phyloP scores from a whole-genome alignment of 1,140 invertebrate species.

The Achroia grisella region DNA sequence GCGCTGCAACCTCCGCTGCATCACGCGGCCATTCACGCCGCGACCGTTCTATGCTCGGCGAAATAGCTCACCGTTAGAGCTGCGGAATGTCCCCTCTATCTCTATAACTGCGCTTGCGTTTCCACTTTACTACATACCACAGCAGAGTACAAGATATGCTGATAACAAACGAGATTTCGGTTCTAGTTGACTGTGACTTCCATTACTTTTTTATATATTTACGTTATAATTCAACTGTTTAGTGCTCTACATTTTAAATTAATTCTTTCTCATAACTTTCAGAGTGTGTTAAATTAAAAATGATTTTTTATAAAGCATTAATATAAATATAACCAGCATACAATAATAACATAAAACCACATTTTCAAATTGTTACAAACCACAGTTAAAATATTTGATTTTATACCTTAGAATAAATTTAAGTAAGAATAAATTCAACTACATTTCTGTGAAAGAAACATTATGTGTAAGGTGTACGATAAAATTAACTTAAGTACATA shows the following conservation, averaged over 20 bases:
- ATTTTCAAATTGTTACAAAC: too few relatives aligned
- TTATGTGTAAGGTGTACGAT: too few relatives aligned
- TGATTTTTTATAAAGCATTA: too few relatives aligned
- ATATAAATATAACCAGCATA: too few relatives aligned
- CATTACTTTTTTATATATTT: constrained; percentile 11
- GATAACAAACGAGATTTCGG: constrained; percentile 23
- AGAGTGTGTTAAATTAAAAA: too few relatives aligned
- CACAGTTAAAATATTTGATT: too few relatives aligned
- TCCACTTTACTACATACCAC: constrained; percentile 18
- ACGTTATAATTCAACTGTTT: constrained; percentile 3
- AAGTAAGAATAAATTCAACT: too few relatives aligned
- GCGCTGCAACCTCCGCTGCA: constrained; percentile 53
- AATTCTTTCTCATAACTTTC: too few relatives aligned
- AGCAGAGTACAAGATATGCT: constrained; percentile 17
- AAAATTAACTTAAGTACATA: too few relatives aligned
- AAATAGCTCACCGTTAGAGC: constrained; percentile 70
- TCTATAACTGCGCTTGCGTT: constrained; percentile 33
- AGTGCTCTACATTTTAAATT: neutral
- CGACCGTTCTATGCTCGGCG: constrained; percentile 49
- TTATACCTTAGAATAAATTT: too few relatives aligned
- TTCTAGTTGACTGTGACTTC: constrained; percentile 11
- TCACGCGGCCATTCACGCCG: constrained; percentile 65
- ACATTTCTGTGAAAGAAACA: too few relatives aligned
- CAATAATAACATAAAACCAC: too few relatives aligned
- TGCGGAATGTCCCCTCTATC: constrained; percentile 61